These are phyloP conservation scores for Bradysia coprophila DNA, from an alignment of 1,140 invertebrate species.

Conservation along the genomic window DNA sequence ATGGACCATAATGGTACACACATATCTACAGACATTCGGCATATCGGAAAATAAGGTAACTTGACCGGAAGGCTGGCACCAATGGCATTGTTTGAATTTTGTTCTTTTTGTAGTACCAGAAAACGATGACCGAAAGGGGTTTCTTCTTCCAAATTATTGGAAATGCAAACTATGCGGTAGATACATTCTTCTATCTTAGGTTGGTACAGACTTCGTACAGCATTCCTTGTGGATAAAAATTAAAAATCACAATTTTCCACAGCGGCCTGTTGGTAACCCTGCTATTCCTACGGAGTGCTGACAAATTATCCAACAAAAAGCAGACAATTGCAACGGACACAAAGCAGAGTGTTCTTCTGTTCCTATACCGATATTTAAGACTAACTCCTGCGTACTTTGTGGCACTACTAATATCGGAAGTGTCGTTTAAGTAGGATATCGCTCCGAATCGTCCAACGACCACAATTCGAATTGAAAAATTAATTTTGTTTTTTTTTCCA, in stretches of 20 bases:
- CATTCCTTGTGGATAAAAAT: neutral
- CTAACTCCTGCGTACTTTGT: conserved; percentile 66
- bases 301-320: conserved; percentile 16
- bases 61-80: neutral
- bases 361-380: conserved; percentile 48
- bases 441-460: too few relatives aligned
- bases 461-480: neutral
- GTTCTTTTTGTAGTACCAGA: conserved; percentile 34
- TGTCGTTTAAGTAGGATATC: conserved; percentile 39
- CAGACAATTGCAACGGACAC: conserved; percentile 2
- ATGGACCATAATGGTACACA: conserved; percentile 89
- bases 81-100: neutral
- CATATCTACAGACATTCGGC: conserved; percentile 60
- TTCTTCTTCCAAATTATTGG: conserved; percentile 69
- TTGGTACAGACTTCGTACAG: conserved; percentile 10
- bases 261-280: conserved; percentile 56
- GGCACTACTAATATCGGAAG: conserved; percentile 51
- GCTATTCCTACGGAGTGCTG: conserved; percentile 38
- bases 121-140: conserved; percentile 54
- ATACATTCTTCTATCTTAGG: conserved; percentile 86
- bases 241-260: conserved; percentile 22
- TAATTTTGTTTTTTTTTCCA: neutral
- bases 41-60: conserved; percentile 42
- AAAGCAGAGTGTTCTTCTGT: neutral
- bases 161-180: conserved; percentile 79